These are phyloP conservation scores for Notolepis coatsorum DNA, from an alignment of 2,797 vertebrate species.

Conservation along the genomic window DNA sequence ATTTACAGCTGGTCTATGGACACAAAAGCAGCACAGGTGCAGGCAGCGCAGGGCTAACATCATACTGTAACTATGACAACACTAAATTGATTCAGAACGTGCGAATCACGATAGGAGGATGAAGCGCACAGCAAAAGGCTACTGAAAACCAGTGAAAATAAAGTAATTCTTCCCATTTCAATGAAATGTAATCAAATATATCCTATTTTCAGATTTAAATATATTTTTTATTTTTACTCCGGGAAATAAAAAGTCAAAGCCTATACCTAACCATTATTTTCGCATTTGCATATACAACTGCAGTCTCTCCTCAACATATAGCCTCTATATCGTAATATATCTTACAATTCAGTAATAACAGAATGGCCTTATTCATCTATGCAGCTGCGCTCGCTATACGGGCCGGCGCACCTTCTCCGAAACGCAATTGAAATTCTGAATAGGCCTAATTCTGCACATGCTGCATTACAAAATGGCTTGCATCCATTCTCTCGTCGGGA, in stretches of 20 bases:
- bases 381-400: constrained; percentile 79
- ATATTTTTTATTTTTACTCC: not conserved
- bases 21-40: constrained; percentile 83
- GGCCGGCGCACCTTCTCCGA: constrained; percentile 81
- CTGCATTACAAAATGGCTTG: constrained; percentile 83
- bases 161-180: too few species aligned
- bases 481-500: constrained; percentile 63
- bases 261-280: constrained; percentile 14
- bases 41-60: constrained; percentile 79
- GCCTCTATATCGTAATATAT: constrained; percentile 67
- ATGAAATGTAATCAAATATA: too few species aligned
- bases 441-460: constrained; percentile 82
- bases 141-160: too few species aligned
- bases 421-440: constrained; percentile 82
- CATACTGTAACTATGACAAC: constrained; percentile 86
- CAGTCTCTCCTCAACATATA: constrained; percentile 58
- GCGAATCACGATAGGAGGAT: constrained; percentile 77
- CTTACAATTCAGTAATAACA: constrained; percentile 64
- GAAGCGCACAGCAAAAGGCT: too few species aligned
- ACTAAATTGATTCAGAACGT: constrained; percentile 83
- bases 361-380: constrained; percentile 81
- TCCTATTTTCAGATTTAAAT: not conserved
- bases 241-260: not conserved
- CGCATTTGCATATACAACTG: constrained; percentile 52
- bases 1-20: constrained; percentile 65